Evolutionary conservation across 2,113 vertebrate genomes (phyloP), one percentile per base, ranked within the genome.

Genomic region (Lophius piscatorius): DNA sequence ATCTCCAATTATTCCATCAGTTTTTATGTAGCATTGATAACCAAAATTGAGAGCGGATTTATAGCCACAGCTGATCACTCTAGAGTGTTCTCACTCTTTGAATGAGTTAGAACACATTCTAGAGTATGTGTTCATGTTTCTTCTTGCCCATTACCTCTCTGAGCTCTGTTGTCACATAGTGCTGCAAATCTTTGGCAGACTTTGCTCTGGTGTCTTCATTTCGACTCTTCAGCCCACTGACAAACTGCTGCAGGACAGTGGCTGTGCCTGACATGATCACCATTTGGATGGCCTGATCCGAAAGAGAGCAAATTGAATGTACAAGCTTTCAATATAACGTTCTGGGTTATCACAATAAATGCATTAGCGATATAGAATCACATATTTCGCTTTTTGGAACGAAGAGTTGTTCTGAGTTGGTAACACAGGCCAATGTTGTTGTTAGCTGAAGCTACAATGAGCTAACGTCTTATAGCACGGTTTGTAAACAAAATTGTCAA

Each of bases 91-190:
- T n/a, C n/a, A n/a, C n/a, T n/a, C n/a, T n/a, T n/a, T n/a, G n/a
- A n/a, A n/a, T n/a, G n/a, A n/a, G n/a, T n/a, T n/a, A n/a, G n/a
- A n/a, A n/a, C n/a, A n/a, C n/a, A n/a, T 31, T 5, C 29, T 31
- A 7, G 9, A 31, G 29, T 28, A 9, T 28, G 9, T 4, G 2
- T 40, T 10, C n/a, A 38, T 14, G n/a, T 18, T 13, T 1, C 1
- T 12, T 20, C 31, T n/a, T 14, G 38, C 12, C n/a, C 2, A 74
- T 69, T 69, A 98, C 97, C 90, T 99, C 97, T 16, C 97, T 90
- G 17, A 99, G 94, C 83, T 99, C 97, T 78, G 97, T 97, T 47
- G 96, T 99, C 83, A 99, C 97, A 73, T 98, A 99, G 72, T 99
- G 97, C 70, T 98, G 97, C 63, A 99, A 87, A 49, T 99, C 97